Evolutionary conservation across 2,888 invertebrate genomes (phyloP), one percentile per base, ranked within the genome.

Genomic region (Caenorhabditis virilis): DNA sequence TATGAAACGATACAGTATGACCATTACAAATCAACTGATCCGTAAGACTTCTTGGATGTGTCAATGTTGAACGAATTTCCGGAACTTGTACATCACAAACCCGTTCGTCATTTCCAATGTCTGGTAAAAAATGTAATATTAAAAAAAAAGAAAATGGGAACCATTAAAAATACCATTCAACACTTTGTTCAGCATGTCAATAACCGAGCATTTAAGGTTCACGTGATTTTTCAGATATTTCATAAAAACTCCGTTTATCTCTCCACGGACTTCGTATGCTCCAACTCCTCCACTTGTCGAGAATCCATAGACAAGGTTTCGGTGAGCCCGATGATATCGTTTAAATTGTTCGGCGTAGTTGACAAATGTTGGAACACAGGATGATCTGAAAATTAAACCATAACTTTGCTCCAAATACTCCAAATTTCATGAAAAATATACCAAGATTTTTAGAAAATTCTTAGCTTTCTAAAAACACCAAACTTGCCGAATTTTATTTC

Each of bases 11-110:
- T 6, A 52, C 60, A 2, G 83, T 83, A 64, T 83, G 83, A 2
- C 83, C 83, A 26, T 74, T 68, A 51, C 60, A 75, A 13, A 72
- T 76, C 36, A 85, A 79, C 20, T 77, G 78, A 69, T 85, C 85
- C 20, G 79, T 65, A 23, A 85, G 71, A 45, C 70, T 64, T 53
- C 73, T 69, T 26, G 79, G 78, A 13, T 80, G 78, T 2, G 79
- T 74, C 26, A 85, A 60, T 48, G 84, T 84, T 2, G 83, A 80
- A 16, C 82, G 72, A 18, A 84, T 72, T 60, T 85, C 85, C 1
- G 85, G 84, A 30, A 84, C 79, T 74, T 85, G 85, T 16, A 78
- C 74, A 46, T 78, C 74, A 47, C 74, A 53, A 6, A 82, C 83
- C 36, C 77, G 74, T 26, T 56, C 50, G 61, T 84, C 84, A 18